Evolutionary conservation across 2,888 invertebrate species (phyloP), one percentile per base, ranked within the genome.

Genomic region (Mellilla xanthometata): DNA sequence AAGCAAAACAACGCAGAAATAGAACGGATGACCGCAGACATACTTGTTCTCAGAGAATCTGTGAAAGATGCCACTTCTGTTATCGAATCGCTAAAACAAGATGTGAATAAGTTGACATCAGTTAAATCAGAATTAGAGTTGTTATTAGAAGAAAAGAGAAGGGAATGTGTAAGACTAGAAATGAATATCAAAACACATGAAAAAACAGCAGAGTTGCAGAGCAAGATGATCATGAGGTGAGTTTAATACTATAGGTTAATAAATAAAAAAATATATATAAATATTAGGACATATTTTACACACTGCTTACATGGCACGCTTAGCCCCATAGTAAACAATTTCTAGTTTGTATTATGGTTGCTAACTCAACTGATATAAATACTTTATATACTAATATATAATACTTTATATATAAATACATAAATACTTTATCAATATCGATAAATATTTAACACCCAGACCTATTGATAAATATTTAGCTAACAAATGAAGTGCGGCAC

Each of bases 171-270:
- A 2, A 72, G 76, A 40, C 49, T 87, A 9, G 77, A 82, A 36
- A 71, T 64, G 5, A 89, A 89, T 54, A 83, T 85, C 2, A 89
- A 84, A 57, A 88, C 83, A 0, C 82, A 83, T 31, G 82, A 87
- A 48, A 88, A 84, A 54, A 77, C 87, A 0, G 80, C 80, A 0
- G 78, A 83, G 62, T 76, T 88, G 52, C 88, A 87, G 52, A 80
- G 70, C 49, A 76, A 70, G 45, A 86, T 85, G 65, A 83, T 88
- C 27, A 76, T 62, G 24, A 86, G 85, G 89, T 87, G 68, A 60
- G 47, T 10, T 42, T 12, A 6, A 5, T 19, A 19, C 15, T n/a
- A n/a, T n/a, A 19, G 3, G 6, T 6, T 19, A 5, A 6, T 1
- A 19, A 19, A 1, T 19, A 3, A 19, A 5, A 19, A 6, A 19